Conservation (phyloP, 1,140 invertebrate species). For the Drosophila prosaltans region DNA sequence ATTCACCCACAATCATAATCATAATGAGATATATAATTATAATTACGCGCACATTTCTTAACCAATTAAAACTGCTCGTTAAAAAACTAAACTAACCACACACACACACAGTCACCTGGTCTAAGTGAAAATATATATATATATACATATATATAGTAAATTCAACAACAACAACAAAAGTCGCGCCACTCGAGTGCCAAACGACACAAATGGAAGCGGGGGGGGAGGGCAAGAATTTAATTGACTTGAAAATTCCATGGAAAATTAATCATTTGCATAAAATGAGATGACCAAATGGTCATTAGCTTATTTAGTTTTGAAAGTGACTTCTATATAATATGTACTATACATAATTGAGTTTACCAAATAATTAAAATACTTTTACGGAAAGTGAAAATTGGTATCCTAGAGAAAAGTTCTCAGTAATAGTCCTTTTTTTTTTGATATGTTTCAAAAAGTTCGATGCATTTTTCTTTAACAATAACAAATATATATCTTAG, state of each 20-base stretch:
- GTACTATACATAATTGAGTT: too few relatives aligned
- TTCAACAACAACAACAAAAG: slow-evolving; percentile 8
- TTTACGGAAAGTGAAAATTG: too few relatives aligned
- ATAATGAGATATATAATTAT: slow-evolving; percentile 38
- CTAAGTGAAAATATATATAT: slow-evolving; percentile 30
- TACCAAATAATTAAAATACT: too few relatives aligned
- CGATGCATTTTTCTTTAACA: too few relatives aligned
- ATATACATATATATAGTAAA: neutral
- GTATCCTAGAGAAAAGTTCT: too few relatives aligned
- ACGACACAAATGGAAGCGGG: slow-evolving; percentile 31
- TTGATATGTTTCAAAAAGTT: too few relatives aligned
- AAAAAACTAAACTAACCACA: slow-evolving; percentile 34
- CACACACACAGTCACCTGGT: slow-evolving; percentile 27
- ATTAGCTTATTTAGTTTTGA: neutral
- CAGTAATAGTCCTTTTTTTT: too few relatives aligned
- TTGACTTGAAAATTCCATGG: slow-evolving; percentile 74
- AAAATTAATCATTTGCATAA: slow-evolving; percentile 78
- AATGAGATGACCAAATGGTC: slow-evolving; percentile 27
- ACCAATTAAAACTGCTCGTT: slow-evolving; percentile 67
- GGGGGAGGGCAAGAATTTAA: slow-evolving; percentile 55
- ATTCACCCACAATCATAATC: slow-evolving; percentile 48
- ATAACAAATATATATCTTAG: neutral
- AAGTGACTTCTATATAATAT: neutral
- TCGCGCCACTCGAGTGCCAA: slow-evolving; percentile 26
- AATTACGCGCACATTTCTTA: slow-evolving; percentile 66